Evolutionary conservation across 92 coral and sea anemone species (phyloP).

Genomic region (Parazoanthus swiftii): DNA sequence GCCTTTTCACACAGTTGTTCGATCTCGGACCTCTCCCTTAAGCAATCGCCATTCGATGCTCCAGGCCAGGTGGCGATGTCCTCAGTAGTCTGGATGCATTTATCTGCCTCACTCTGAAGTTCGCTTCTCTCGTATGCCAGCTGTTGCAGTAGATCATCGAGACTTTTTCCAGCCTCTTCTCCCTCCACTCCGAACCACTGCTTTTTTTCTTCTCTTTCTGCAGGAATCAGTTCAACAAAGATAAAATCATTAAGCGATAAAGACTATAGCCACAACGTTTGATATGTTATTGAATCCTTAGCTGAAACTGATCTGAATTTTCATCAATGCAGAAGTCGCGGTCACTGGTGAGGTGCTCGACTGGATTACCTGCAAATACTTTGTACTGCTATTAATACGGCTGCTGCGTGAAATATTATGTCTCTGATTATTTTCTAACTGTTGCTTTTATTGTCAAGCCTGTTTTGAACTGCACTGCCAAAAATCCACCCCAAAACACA

Average conservation of each 20-base stretch:
- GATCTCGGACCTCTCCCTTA: neutral
- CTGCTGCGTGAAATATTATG: too few species aligned
- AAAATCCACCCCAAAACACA: too few species aligned
- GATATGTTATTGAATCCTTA: neutral
- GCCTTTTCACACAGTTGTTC: constrained; percentile 22
- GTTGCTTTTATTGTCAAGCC: too few species aligned
- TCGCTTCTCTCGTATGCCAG: neutral
- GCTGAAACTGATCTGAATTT: neutral
- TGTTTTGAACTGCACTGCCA: too few species aligned
- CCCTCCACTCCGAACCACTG: neutral
- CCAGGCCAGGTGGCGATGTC: neutral
- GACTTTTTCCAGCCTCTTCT: neutral
- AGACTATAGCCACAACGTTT: neutral
- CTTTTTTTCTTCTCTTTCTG: neutral
- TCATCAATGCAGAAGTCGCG: neutral
- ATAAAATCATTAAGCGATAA: neutral
- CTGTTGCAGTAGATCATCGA: constrained; percentile 6
- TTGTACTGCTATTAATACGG: neutral
- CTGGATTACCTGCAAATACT: neutral
- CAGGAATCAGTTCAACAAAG: neutral
- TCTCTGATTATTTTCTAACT: too few species aligned
- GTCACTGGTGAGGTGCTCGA: neutral
- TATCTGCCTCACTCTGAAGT: constrained; percentile 21
- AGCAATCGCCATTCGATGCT: neutral
- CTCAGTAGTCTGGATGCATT: constrained; percentile 5